Percentiles rank a stretch among this genome's conserved stretches.
These are phyloP conservation scores for Bactericera cockerelli DNA, from an alignment of 1,140 invertebrate genomes.

Conservation along the genomic window DNA sequence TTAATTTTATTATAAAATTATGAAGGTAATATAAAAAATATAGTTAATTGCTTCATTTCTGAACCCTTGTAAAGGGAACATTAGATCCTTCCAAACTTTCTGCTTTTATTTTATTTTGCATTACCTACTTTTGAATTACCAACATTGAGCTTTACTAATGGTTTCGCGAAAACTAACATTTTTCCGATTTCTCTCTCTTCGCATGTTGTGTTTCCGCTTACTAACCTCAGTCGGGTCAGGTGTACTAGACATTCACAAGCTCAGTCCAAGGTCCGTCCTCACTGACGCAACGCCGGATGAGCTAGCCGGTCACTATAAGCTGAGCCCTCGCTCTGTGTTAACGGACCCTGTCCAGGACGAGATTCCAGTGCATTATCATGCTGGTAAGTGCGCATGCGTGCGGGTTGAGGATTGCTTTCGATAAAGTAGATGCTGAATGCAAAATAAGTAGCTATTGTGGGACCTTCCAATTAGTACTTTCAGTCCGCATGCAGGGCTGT, in stretches of 20 bases:
- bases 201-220: constrained; percentile 17
- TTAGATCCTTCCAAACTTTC: too few species aligned
- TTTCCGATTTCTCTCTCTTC: constrained; percentile 8
- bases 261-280: constrained; percentile 20
- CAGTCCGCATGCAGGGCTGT: background rate
- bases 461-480: too few species aligned
- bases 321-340: constrained; percentile 20
- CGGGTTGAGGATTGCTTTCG: background rate
- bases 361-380: constrained; percentile 16
- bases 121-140: too few species aligned
- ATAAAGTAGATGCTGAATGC: too few species aligned
- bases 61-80: too few species aligned
- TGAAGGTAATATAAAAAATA: too few species aligned
- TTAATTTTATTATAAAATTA: too few species aligned
- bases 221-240: constrained; percentile 39
- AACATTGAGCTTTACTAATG: too few species aligned
- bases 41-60: too few species aligned
- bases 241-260: constrained; percentile 50
- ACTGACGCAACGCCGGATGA: constrained; percentile 18
- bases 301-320: constrained; percentile 17
- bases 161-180: too few species aligned
- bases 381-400: constrained; percentile 1
- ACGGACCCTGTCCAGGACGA: constrained; percentile 18
- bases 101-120: too few species aligned
- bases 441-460: too few species aligned